Evolutionary conservation across 1,140 invertebrate genomes (phyloP), one percentile per base, ranked within the genome.

Genomic region (Trichonephila clavata): DNA sequence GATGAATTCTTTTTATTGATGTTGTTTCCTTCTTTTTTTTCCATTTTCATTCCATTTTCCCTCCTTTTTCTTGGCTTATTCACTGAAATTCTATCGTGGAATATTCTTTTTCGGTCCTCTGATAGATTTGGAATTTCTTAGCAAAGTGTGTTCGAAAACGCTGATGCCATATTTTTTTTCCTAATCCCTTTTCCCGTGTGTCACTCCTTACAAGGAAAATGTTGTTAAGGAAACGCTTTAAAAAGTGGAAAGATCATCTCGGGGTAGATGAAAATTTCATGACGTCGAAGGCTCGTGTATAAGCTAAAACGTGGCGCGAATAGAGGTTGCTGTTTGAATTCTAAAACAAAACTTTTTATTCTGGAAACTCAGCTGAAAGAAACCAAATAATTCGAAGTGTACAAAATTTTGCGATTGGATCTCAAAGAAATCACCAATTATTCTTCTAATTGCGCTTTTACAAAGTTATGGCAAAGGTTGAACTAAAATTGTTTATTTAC

Each of bases 71-170:
- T 77, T 89, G 57, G 57, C 84, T 61, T 77, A 89, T 89, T 77
- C 63, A 89, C n/a, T 89, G 87, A 89, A 89, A 89, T 77, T 65
- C 50, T 77, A 87, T 89, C 87, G 87, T 1, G 63, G 87, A 59
- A 68, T 89, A 57, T 89, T 89, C 71, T 77, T 39, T 43, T 61
- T 50, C 84, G 24, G 20, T 61, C 21, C 63, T 65, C 60, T 65
- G 59, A 43, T 27, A 87, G 59, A 61, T 87, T 87, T 87, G 59
- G 59, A 65, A 87, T 39, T 87, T 60, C 20, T 24, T 14, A 57
- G 32, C n/a, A 89, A 89, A 89, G 71, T 89, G 87, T 87, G 86
- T 87, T 87, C 59, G 20, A 20, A 60, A 87, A 87, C 63, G 86
- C 60, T 60, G 86, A 87, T 21, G 65, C 87, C 65, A 32, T 50